These are phyloP conservation scores for Zelleria hepariella DNA, from an alignment of 2,888 invertebrate species.

Conservation along the genomic window DNA sequence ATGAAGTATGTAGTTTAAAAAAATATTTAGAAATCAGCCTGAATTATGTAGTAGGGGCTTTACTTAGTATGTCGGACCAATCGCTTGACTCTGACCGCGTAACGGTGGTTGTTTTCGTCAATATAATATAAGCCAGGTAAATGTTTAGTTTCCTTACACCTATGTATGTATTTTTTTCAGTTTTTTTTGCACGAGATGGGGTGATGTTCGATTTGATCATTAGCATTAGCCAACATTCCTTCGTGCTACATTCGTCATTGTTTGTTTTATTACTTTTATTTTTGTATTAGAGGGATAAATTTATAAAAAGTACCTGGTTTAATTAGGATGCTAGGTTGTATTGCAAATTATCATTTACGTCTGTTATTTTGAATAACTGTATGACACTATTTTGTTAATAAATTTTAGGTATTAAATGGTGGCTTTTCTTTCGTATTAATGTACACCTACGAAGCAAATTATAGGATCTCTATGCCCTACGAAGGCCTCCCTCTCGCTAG, in stretches of 20 bases:
- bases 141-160: conserved; percentile 18
- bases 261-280: conserved; percentile 41
- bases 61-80: neutral
- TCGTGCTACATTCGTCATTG: conserved; percentile 64
- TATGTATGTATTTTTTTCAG: conserved; percentile 5
- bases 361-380: conserved; percentile 71
- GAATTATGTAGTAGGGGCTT: neutral
- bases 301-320: conserved; percentile 71
- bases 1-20: conserved; percentile 23
- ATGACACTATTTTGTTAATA: conserved; percentile 73
- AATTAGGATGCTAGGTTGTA: conserved; percentile 71
- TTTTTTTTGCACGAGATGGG: conserved; percentile 19
- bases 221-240: conserved; percentile 67
- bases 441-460: too few species aligned
- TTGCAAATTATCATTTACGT: conserved; percentile 69
- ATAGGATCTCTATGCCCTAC: too few species aligned
- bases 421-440: too few species aligned
- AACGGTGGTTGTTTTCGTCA: conserved; percentile 12
- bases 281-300: conserved; percentile 57
- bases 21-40: conserved; percentile 9
- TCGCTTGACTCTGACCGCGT: neutral
- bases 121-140: conserved; percentile 24
- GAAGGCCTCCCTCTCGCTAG: too few species aligned
- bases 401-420: conserved; percentile 54
- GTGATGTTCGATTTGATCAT: conserved; percentile 25